Base-by-base conservation (phyloP, 2,888 invertebrate genomes). In the Lasius fuliginosus region DNA sequence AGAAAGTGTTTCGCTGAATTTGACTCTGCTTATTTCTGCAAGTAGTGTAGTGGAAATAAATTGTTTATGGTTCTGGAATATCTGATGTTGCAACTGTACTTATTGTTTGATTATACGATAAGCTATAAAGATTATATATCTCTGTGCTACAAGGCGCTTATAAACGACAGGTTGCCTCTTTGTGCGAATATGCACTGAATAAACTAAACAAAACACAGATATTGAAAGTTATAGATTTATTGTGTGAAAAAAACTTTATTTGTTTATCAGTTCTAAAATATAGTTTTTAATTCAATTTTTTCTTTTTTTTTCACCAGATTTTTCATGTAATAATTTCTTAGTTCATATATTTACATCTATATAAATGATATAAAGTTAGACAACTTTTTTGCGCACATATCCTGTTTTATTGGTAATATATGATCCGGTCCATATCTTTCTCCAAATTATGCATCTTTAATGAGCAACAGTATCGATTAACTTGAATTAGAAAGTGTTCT, bases 401-500 rank as follows among this genome's bases (percentile, higher is more conserved):
- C 30, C 69, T 58, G 69, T 71, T 71, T 60, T 33, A 68, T 33
- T 30, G n/a, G 42, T 46, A 9, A 30, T 4, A 18, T 42, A 58
- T 30, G 69, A 69, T 79, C 15, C 79, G 33, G 46, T 53, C 65
- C 40, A 49, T 69, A 60, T 79, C 33, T 65, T 60, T 82, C 83
- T 49, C 53, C 15, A 64, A 65, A 76, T 49, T 82, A 83, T 23
- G 15, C 60, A 23, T 18, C 56, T 82, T 87, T 87, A 86, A 85
- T 75, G 71, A 84, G 9, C 33, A 49, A 49, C 64, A 75, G 85
- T 89, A 85, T 89, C 23, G 40, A 74, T 53, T 36, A 65, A 58
- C 46, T 23, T 12, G 30, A 65, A 18, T 4, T 88, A 83, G 90
- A 90, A 90, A 90, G 90, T 90, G 83, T 90, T 85, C 87, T 58